Conservation (phyloP, 2,113 vertebrate species). For the Bufo bufo region DNA sequence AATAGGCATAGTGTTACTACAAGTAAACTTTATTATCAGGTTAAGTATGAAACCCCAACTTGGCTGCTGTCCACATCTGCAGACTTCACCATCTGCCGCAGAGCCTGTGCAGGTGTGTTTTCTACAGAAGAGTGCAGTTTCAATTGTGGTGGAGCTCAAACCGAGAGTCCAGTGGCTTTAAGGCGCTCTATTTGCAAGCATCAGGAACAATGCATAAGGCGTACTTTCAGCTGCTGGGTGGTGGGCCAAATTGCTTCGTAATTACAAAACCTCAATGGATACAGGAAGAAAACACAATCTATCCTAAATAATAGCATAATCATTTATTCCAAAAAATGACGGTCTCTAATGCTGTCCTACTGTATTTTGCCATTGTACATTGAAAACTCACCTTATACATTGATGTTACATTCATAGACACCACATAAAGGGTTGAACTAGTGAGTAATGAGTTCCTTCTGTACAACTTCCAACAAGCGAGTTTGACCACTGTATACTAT, state of each 20-base stretch:
- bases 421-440: too few relatives aligned
- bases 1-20: slow-evolving; percentile 37
- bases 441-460: too few relatives aligned
- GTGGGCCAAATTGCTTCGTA: background rate
- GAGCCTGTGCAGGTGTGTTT: slow-evolving; percentile 47
- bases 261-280: slow-evolving; percentile 9
- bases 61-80: slow-evolving; percentile 49
- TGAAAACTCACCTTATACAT: too few relatives aligned
- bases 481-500: too few relatives aligned
- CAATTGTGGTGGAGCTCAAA: slow-evolving; percentile 17
- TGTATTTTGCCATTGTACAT: background rate
- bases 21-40: slow-evolving; percentile 53
- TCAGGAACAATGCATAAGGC: slow-evolving; percentile 21
- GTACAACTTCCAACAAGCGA: background rate
- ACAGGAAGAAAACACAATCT: background rate
- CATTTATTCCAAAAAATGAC: background rate
- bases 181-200: slow-evolving; percentile 31
- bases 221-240: slow-evolving; percentile 30
- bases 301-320: background rate
- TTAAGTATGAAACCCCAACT: slow-evolving; percentile 38
- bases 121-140: slow-evolving; percentile 45
- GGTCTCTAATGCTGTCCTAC: background rate
- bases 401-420: too few relatives aligned
- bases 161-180: background rate
- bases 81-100: slow-evolving; percentile 48